Base-by-base conservation (phyloP, 2,888 invertebrate genomes). In the Caenorhabditis panamensis region DNA sequence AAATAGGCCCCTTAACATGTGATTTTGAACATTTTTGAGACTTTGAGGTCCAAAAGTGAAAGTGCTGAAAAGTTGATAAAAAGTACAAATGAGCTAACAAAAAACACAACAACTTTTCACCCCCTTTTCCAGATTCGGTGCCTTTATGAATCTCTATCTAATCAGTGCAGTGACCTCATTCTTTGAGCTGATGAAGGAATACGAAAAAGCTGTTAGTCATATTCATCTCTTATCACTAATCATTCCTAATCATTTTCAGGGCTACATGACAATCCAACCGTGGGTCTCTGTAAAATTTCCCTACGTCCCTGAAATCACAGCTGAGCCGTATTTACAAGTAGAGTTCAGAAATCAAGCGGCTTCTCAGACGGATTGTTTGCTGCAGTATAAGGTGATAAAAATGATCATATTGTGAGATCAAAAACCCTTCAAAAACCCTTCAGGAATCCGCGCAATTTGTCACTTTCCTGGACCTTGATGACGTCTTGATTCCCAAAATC, bases 271-370 rank as follows among this genome's bases (percentile, higher is more conserved):
- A 2, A 47, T 85, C n/a, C 82, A 84, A 53, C 84, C 85, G 8
- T 85, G 84, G 84, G 66, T 79, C 9, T 73, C 82, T 22, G 69
- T 84, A 13, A 64, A 76, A 13, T 71, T 83, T 49, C 62, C 59
- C 6, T 66, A 61, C n/a, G 77, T 82, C 16, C 47, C 77, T 0
- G 44, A 31, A 22, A 62, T 71, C 0, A 63, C 62, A 2, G 77
- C 79, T n/a, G 79, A 85, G 37, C 73, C 85, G 11, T 81, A 83
- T 18, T 24, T 58, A 11, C 69, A 83, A 36, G 73, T 84, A 26
- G 85, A 85, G 53, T 85, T 85, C 64, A 58, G 85, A 26, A 85
- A 79, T 58, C 85, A 85, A 61, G 84, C 84, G 4, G 82, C 83
- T 0, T 71, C 84, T 11, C 85, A 85, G 61, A 68, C 82, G 11